Conservation (phyloP, 2,113 vertebrate genomes). For the Coryphaenoides rupestris region DNA sequence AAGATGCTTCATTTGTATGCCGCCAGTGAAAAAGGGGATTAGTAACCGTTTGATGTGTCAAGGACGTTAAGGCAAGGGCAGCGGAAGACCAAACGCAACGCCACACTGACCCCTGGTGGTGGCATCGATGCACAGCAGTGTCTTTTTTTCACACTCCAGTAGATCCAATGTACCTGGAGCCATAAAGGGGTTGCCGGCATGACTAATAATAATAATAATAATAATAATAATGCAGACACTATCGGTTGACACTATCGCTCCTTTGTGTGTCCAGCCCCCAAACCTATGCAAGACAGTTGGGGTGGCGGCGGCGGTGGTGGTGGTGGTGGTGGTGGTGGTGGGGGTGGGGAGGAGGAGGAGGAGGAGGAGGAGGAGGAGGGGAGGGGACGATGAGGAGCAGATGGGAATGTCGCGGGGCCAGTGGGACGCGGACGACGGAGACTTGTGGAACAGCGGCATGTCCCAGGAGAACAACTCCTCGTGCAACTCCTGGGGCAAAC, state of each 20-base stretch:
- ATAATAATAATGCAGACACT: too few species aligned
- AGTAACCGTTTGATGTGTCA: conserved; percentile 21
- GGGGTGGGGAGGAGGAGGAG: too few species aligned
- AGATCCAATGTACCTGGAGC: neutral
- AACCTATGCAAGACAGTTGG: conserved; percentile 99
- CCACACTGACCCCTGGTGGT: conserved; percentile 60
- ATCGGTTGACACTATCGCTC: neutral
- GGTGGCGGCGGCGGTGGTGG: conserved; percentile 75
- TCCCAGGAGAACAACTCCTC: conserved; percentile 92
- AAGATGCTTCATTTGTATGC: neutral
- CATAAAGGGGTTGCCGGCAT: neutral
- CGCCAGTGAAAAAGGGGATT: neutral
- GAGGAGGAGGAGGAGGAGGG: conserved; percentile 71
- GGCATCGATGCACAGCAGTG: neutral
- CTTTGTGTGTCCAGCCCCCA: conserved; percentile 78
- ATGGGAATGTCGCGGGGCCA: conserved; percentile 79
- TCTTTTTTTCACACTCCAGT: neutral
- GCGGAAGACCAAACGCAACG: neutral
- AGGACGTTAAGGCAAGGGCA: conserved; percentile 26
- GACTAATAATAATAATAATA: too few species aligned
- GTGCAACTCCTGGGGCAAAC: conserved; percentile 91
- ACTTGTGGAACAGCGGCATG: conserved; percentile 89
- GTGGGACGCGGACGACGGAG: conserved; percentile 93
- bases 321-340: conserved; percentile 40
- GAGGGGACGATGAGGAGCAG: conserved; percentile 86